A percentile compares a stretch with the other conserved stretches of the same genome.
phyloP scores from a whole-genome alignment of 2,888 invertebrate species.

The Drosophila fungiperda region DNA sequence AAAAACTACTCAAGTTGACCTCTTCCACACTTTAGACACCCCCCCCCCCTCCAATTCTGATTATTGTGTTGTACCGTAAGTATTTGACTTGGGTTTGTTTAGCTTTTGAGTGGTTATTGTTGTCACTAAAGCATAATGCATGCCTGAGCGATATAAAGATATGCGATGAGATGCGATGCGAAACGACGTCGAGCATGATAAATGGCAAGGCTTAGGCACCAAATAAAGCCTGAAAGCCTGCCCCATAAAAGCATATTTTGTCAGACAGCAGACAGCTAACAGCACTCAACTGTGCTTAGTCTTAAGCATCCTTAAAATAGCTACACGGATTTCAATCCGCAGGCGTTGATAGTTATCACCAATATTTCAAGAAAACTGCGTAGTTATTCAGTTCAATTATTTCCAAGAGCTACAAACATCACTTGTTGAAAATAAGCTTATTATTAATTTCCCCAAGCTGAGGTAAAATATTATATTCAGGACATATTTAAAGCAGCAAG shows the following conservation, averaged over 20 bases:
- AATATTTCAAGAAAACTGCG: neutral
- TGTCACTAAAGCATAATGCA: constrained; percentile 69
- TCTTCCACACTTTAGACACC: constrained; percentile 7
- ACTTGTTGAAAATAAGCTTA: neutral
- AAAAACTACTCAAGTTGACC: constrained; percentile 44
- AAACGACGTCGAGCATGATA: constrained; percentile 53
- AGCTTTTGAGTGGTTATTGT: constrained; percentile 73
- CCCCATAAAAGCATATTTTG: constrained; percentile 50
- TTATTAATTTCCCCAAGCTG: neutral
- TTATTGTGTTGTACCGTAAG: constrained; percentile 31
- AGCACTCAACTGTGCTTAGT: constrained; percentile 63
- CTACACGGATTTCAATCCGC: constrained; percentile 52
- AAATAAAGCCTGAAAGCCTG: constrained; percentile 50
- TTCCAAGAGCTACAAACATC: neutral
- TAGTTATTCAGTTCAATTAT: neutral
- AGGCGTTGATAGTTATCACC: neutral
- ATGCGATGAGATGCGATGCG: constrained; percentile 23
- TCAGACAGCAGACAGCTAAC: constrained; percentile 28
- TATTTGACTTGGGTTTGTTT: constrained; percentile 56
- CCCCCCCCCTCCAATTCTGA: constrained; percentile 15
- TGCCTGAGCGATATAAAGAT: constrained; percentile 44
- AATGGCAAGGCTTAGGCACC: constrained; percentile 59
- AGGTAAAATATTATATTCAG: constrained; percentile 7
- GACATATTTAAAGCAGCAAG: neutral
- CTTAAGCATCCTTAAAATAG: constrained; percentile 42